Evolutionary conservation across 2,113 vertebrate genomes (phyloP), one percentile per base, ranked within the genome.

Genomic region (Nannobrachium achirus): DNA sequence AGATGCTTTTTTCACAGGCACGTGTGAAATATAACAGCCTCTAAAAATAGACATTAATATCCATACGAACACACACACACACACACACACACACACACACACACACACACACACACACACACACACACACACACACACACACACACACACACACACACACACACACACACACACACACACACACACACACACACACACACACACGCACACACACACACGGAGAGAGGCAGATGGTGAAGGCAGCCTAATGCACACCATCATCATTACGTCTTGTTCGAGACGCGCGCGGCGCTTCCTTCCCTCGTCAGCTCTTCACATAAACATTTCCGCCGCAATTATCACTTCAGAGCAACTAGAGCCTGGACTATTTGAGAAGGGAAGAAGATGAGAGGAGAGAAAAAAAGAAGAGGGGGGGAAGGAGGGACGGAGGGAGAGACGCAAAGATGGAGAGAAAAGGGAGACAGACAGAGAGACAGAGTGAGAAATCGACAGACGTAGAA

Each of bases 161-260:
- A 15, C 48, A 39, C 6, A 8, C n/a, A 25, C n/a, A 48, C 40
- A 44, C 7, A 44, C 42, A 44, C 42, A 44, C 42, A 44, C 13
- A 5, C 8, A 13, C 10, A 10, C 44, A 13, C 10, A 3, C 10
- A 13, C 44, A 46, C 4, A 6, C 40, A 70, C 52, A 64, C 58
- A 71, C 44, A 80, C 55, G n/a, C n/a, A 58, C 20, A 40, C 16
- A 20, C 6, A 3, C 44, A 2, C 1, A 8, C 14, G 16, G 4
- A 63, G 50, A 44, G 63, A 59, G 50, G 66, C 74, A 80, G 80
- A 80, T 70, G 76, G 67, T 66, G 14, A 0, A 59, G 2, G 40
- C 15, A 6, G 1, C 58, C 64, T 44, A 79, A 8, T 51, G 69
- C 45, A n/a, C 65, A 57, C 68, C 63, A 69, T 71, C 69, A 64